Conservation (phyloP, 2,888 invertebrate genomes). For the Yponomeuta sedellus region DNA sequence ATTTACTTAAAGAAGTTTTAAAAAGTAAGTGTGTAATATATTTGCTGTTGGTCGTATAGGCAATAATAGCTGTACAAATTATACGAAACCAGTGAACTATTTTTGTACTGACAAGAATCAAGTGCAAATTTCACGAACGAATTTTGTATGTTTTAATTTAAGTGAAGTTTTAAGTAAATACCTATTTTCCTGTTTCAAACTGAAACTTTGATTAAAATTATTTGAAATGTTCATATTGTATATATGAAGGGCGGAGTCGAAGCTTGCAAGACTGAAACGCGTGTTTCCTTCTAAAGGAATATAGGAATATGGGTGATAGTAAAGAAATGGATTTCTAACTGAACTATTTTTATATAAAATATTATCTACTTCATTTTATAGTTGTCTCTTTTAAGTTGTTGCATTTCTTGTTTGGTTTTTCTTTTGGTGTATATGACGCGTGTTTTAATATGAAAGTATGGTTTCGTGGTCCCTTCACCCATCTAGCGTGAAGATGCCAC, state of each 20-base stretch:
- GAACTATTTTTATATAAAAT: constrained; percentile 52
- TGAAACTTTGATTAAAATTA: neutral
- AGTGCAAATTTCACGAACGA: neutral
- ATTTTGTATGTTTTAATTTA: neutral
- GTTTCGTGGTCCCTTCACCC: too few species aligned
- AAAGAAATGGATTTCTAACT: constrained; percentile 41
- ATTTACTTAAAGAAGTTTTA: too few species aligned
- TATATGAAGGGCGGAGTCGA: constrained; percentile 39
- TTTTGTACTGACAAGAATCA: too few species aligned
- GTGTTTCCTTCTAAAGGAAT: constrained; percentile 62
- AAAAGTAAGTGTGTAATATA: too few species aligned
- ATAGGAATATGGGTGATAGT: constrained; percentile 42
- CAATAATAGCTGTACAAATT: too few species aligned
- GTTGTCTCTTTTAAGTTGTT: neutral
- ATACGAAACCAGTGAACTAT: too few species aligned
- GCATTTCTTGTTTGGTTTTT: too few species aligned
- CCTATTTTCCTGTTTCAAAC: constrained; percentile 29
- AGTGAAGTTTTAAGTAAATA: too few species aligned
- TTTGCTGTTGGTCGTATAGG: too few species aligned
- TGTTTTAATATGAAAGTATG: too few species aligned
- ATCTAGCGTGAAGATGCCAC: too few species aligned
- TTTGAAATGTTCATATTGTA: neutral
- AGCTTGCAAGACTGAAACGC: constrained; percentile 69
- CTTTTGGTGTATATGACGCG: too few species aligned
- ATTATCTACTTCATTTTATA: constrained; percentile 26